Evolutionary conservation across 2,888 invertebrate species (phyloP).

Genomic region (Lymantria dispar): DNA sequence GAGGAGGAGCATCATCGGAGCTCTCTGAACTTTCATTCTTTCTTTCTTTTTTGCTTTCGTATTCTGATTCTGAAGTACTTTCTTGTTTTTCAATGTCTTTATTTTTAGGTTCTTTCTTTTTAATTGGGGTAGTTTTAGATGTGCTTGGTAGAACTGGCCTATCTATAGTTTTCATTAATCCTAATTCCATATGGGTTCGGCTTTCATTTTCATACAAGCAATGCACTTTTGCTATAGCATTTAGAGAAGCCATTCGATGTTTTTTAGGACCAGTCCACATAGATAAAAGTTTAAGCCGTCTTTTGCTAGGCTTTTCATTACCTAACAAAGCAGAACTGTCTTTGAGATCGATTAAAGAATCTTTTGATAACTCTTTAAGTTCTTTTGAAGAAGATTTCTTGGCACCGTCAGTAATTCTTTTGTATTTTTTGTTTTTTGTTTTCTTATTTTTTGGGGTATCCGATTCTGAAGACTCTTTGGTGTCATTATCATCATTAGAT

Average conservation of each 20-base stretch:
- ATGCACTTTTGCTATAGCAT: conserved; percentile 94
- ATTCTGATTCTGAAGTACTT: conserved; percentile 75
- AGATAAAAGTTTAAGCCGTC: conserved; percentile 83
- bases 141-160: conserved; percentile 76
- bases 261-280: conserved; percentile 91
- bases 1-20: conserved; percentile 80
- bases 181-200: conserved; percentile 85
- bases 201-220: conserved; percentile 95
- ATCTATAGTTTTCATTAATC: conserved; percentile 75
- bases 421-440: conserved; percentile 68
- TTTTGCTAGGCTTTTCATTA: conserved; percentile 69
- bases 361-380: conserved; percentile 72
- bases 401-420: conserved; percentile 61
- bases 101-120: conserved; percentile 70
- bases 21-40: conserved; percentile 72
- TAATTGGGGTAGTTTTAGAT: conserved; percentile 67
- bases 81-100: conserved; percentile 71
- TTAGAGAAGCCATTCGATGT: conserved; percentile 93
- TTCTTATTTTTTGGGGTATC: conserved; percentile 62
- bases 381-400: conserved; percentile 69
- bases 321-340: conserved; percentile 60
- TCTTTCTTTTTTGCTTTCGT: conserved; percentile 66
- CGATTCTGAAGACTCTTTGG: conserved; percentile 70
- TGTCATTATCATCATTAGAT: conserved; percentile 72
- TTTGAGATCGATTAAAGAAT: conserved; percentile 69